These are phyloP conservation scores for Pseudorasbora parva DNA, from an alignment of 2,113 vertebrate genomes.

Conservation along the genomic window DNA sequence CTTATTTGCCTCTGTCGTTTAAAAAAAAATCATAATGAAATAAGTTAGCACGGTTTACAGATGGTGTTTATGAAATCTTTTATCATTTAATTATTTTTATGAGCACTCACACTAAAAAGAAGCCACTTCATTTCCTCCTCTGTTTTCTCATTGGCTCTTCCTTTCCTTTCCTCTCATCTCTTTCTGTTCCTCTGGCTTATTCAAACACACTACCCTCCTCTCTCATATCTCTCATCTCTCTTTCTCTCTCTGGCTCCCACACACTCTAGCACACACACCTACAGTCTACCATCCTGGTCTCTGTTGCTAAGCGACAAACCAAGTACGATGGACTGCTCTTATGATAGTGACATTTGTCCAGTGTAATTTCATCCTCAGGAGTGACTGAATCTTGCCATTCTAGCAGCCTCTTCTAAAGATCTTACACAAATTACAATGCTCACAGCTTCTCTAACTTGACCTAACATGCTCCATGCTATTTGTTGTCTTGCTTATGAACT, in stretches of 20 bases:
- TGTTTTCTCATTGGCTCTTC: conserved; percentile 41
- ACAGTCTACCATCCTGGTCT: conserved; percentile 79
- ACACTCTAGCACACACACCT: conserved; percentile 74
- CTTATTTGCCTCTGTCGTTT: background rate
- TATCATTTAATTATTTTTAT: conserved; percentile 46
- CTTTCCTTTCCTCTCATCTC: conserved; percentile 30
- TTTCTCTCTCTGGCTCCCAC: conserved; percentile 62
- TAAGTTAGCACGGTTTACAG: background rate
- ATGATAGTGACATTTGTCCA: conserved; percentile 76
- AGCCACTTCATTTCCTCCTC: background rate
- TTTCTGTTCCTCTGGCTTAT: conserved; percentile 18
- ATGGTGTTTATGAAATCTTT: conserved; percentile 34
- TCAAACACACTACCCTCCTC: conserved; percentile 6
- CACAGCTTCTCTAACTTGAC: background rate
- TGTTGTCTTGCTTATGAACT: background rate
- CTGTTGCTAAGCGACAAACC: conserved; percentile 81
- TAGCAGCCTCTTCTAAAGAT: conserved; percentile 16
- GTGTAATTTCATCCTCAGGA: conserved; percentile 67
- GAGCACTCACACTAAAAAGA: conserved; percentile 39
- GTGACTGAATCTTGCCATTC: conserved; percentile 23
- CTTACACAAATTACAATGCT: background rate
- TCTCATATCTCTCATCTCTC: conserved; percentile 43
- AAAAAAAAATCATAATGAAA: background rate
- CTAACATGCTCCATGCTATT: background rate
- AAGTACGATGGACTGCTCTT: conserved; percentile 75